Evolutionary conservation across 1,140 invertebrate genomes (phyloP), one percentile per base, ranked within the genome.

Genomic region (Bombus polaris): DNA sequence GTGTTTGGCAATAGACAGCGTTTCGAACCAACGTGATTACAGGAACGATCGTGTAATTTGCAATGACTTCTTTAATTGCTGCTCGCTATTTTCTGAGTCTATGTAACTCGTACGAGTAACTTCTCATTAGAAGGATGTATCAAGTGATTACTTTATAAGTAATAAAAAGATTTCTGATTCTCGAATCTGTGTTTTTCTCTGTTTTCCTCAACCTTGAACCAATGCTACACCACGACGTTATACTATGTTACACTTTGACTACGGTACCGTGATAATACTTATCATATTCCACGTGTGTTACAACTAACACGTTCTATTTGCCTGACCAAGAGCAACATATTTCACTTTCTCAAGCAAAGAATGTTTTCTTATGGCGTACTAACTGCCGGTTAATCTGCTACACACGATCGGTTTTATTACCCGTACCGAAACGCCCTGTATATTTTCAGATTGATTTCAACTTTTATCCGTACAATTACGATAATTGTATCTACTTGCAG

Each of bases 91-190:
- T 84, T 79, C 83, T 70, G 83, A 84, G 53, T 79, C 65, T 84
- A 62, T 84, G 75, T 84, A 84, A 79, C 75, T 62, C 77, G 75
- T 84, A 62, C 83, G 75, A 84, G 66, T 84, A 78, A 83, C 82
- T 79, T 84, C 75, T 79, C 75, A 84, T 79, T 84, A 84, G 83
- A 84, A 84, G 83, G 39, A 84, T 84, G 83, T 84, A 84, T 79
- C 76, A 84, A 71, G 76, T 76, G 76, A 79, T 84, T 84, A 84
- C 83, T 84, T 84, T 79, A 79, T 84, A 84, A 84, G 83, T 79
- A 84, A 84, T 84, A 84, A 84, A 84, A 84, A 62, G 75, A 79
- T 84, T 84, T 79, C 76, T 79, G 83, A 84, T 84, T 84, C 75
- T 44, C 83, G 75, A 84, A 53, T 18, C n/a, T 42, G 25, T 35